Evolutionary conservation across 2,113 vertebrate species (phyloP).

Genomic region (Collichthys lucidus): DNA sequence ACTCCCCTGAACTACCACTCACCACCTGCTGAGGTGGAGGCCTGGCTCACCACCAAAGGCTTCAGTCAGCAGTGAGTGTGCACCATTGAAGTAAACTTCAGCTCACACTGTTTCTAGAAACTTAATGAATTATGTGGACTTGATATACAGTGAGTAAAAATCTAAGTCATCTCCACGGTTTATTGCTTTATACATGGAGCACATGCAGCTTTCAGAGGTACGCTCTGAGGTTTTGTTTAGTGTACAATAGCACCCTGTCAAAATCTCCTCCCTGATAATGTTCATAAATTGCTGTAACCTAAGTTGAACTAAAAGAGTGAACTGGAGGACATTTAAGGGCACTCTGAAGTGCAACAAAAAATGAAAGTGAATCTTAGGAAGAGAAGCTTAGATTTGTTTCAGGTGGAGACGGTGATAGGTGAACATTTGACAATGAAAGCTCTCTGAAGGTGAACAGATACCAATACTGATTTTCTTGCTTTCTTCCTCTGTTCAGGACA

Average conservation of each 20-base stretch:
- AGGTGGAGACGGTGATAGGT: not conserved
- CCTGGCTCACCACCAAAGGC: slow-evolving; percentile 88
- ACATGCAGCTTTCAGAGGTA: not conserved
- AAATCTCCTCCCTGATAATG: not conserved
- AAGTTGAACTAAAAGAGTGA: not conserved
- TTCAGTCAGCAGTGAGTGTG: slow-evolving; percentile 82
- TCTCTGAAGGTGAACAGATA: not conserved
- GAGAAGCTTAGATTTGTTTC: not conserved
- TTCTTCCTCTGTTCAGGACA: slow-evolving; percentile 68
- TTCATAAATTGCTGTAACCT: not conserved
- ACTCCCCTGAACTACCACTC: slow-evolving; percentile 79
- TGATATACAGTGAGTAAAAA: not conserved
- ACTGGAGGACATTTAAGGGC: not conserved
- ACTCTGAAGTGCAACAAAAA: not conserved
- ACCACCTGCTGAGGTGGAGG: slow-evolving; percentile 77
- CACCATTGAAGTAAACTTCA: not conserved
- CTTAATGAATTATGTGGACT: not conserved
- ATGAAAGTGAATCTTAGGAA: not conserved
- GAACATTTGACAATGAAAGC: not conserved
- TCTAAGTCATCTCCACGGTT: not conserved
- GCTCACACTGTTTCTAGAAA: not conserved
- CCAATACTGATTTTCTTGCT: not conserved
- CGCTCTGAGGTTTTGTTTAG: not conserved
- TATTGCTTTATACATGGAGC: not conserved
- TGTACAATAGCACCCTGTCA: slow-evolving; percentile 34